phyloP scores from a whole-genome alignment of 2,888 invertebrate genomes.

The Nomada lathburiana region DNA sequence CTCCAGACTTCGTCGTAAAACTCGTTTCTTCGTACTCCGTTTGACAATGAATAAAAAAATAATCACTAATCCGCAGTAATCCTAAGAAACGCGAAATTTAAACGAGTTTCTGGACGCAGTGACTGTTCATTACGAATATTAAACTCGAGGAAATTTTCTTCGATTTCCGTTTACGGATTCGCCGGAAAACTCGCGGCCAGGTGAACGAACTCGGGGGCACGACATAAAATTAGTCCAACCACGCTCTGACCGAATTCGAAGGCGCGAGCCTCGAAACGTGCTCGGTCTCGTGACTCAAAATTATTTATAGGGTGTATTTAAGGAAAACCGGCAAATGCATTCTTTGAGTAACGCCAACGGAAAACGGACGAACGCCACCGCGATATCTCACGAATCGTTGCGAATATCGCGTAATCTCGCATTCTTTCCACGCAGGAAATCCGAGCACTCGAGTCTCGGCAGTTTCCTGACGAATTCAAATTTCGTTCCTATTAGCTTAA shows the following conservation, averaged over 20 bases:
- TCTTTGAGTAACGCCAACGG: conserved; percentile 24
- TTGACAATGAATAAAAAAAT: not conserved
- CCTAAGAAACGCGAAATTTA: not conserved
- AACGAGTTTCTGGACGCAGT: not conserved
- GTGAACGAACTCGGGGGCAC: conserved; percentile 79
- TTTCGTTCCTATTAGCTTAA: not conserved
- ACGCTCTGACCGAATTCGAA: conserved; percentile 78
- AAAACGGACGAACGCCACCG: not conserved
- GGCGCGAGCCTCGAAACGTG: conserved; percentile 72
- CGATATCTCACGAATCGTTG: conserved; percentile 2
- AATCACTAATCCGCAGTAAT: too few relatives aligned
- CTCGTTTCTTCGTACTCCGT: too few relatives aligned
- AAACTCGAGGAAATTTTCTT: not conserved
- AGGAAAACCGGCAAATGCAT: conserved; percentile 61
- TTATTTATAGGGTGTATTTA: conserved; percentile 79
- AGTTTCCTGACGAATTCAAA: conserved; percentile 11
- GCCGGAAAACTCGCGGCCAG: conserved; percentile 66
- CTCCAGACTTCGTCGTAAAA: not conserved
- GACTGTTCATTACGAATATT: not conserved
- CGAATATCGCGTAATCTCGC: not conserved
- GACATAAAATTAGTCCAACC: conserved; percentile 80
- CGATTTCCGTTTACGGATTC: conserved; percentile 50
- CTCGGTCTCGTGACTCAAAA: conserved; percentile 72
- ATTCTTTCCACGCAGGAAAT: conserved; percentile 15
- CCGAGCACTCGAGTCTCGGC: not conserved